These are phyloP conservation scores for Uloborus diversus DNA, from an alignment of 1,140 invertebrate species.

Conservation along the genomic window DNA sequence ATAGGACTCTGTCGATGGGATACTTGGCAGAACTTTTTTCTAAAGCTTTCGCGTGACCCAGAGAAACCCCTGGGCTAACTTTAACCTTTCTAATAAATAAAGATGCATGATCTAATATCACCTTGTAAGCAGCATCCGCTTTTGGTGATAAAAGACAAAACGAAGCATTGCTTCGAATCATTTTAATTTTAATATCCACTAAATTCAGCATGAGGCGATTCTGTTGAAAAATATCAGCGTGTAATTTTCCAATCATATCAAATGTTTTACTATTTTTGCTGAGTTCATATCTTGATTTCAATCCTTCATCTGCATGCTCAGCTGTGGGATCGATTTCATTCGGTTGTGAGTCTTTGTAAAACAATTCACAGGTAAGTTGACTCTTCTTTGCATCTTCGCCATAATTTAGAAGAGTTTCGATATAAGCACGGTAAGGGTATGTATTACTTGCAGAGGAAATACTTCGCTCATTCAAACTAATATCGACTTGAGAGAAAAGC, in stretches of 20 bases:
- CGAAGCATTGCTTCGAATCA: neutral
- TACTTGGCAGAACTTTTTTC: constrained; percentile 1
- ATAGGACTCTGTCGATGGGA: neutral
- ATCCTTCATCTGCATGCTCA: neutral
- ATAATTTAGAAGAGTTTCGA: neutral
- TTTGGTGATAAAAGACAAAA: neutral
- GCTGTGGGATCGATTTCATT: neutral
- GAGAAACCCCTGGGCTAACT: neutral
- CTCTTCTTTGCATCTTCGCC: neutral
- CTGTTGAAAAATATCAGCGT: constrained; percentile 2
- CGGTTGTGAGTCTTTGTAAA: neutral
- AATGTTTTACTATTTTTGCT: neutral
- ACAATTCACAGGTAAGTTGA: too few relatives aligned
- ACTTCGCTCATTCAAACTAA: neutral
- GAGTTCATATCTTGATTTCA: neutral
- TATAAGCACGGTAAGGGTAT: neutral
- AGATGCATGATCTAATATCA: neutral
- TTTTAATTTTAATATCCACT: constrained; percentile 3
- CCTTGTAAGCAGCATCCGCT: neutral
- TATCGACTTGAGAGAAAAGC: neutral
- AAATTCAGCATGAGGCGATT: constrained; percentile 8
- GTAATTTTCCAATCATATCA: neutral
- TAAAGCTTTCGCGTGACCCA: neutral
- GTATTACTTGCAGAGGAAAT: neutral
- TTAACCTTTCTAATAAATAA: constrained; percentile 4